Base-by-base conservation (phyloP, 1,140 invertebrate genomes). In the Tigriopus japonicus region DNA sequence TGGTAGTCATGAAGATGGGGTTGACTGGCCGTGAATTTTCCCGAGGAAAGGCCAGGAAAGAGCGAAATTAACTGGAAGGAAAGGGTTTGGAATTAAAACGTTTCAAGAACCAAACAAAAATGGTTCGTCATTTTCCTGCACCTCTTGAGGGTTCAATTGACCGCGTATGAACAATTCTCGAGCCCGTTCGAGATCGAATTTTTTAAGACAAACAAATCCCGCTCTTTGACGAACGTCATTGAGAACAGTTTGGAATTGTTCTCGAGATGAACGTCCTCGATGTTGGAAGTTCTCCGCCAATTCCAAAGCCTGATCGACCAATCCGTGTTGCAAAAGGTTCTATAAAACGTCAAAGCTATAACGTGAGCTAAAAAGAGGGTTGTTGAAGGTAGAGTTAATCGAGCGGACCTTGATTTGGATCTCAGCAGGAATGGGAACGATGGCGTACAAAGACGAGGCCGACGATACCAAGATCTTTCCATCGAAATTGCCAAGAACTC, bases 181-280 rank as follows among this genome's bases (percentile, higher is more conserved):
- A n/a, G 73, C 72, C 61, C 73, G 69, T 9, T 70, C 68, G 67
- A 74, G 73, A 49, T 74, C 68, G 41, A 67, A 64, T 52, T 69
- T 63, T 35, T 69, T 69, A 64, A 75, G 72, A 65, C 73, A 69
- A 54, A 74, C 72, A 64, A 75, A 74, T 21, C 68, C 74, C 49
- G 72, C 72, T 63, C 73, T 70, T 59, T 72, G 70, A 56, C 72
- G 69, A 45, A 74, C 71, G 55, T 66, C 62, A 14, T 56, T 53
- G 24, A 66, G 64, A 49, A 49, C n/a, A 21, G 12, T 69, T 54
- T 65, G 49, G 49, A 71, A 71, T 53, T 72, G 71, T 17, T 72
- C 71, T 63, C 67, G 67, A 17, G 65, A 68, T 21, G 72, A 64
- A 6, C 70, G 71, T 55, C 67, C 68, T 65, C 68, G 70, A 56